Evolutionary conservation across 1,140 invertebrate genomes (phyloP), one percentile per base, ranked within the genome.

Genomic region (Armadillidium nasatum): DNA sequence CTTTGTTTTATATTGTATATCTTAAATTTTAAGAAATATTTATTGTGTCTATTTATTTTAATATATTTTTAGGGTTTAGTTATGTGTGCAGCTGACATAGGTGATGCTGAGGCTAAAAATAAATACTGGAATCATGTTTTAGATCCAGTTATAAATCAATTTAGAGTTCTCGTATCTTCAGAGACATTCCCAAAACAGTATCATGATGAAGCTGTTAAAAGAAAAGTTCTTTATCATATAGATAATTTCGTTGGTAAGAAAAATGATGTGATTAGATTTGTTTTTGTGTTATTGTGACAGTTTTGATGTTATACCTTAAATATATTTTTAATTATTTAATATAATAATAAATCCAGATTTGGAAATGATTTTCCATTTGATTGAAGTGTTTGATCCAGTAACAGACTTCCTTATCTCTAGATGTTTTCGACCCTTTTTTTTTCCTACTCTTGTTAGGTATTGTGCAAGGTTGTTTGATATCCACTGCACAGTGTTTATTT

Each of bases 161-260:
- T 90, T 75, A 88, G 88, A 78, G 83, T 84, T 75, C 84, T 91
- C 10, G 83, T 89, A 45, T 85, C 84, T 43, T 84, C 87, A 72
- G 87, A 87, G 67, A 87, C 88, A 79, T 90, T 91, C 82, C 83
- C 84, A 46, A 85, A 87, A 73, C 85, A 85, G 1, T 89, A 87
- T 79, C 88, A 90, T 44, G 84, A 88, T 74, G 89, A 90, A 79
- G 83, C 85, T 21, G 84, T 89, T 11, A 88, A 88, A 83, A 83
- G 86, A 60, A 87, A 89, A 82, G 85, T 92, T n/a, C 87, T 88
- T 19, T 87, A 89, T 82, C 84, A 90, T 68, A 82, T 92, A 10
- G 90, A 92, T 82, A 88, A 86, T 68, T 87, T 91, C 81, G 89
- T 90, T 78, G 89, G 89, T 87, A 82, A 84, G 79, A 71, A 33